Base-by-base conservation (phyloP, 2,797 vertebrate species). In the Microctenopoma stevenorrisi region DNA sequence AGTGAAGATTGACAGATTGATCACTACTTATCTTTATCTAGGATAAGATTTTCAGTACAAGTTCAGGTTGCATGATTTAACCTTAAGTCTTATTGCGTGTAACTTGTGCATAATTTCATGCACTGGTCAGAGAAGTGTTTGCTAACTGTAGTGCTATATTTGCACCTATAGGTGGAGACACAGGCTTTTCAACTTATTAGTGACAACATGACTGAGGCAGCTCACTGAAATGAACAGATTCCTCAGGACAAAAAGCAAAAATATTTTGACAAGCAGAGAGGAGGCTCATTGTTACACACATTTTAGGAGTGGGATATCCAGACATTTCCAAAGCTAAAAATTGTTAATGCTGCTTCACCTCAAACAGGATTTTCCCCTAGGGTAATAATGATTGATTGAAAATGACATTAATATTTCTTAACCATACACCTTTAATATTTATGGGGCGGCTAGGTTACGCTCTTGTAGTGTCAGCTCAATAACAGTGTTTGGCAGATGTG, bases 391-490 rank as follows among this genome's bases (percentile, higher is more conserved):
- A 94, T 91, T 93, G 90, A 94, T 92, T 91, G 85, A 90, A 91
- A 85, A 81, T 94, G 93, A 94, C 93, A 91, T 91, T 94, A 93
- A 93, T 93, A 91, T 94, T 89, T 86, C 89, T 89, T 85, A 89
- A 91, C 85, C 83, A 85, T 88, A 86, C 88, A 93, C 88, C 89
- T 93, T 91, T 90, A 91, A 91, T 90, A 89, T 83, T 89, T 91
- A 72, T 81, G 79, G 80, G 69, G 78, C 16, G 83, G 80, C 83
- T 70, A 80, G 84, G 90, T 88, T 87, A 84, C 75, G 85, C 87
- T 88, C 84, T 84, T 68, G 74, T 82, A 70, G 67, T 87, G 91
- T 89, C 88, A 87, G 82, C 89, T 89, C 88, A 93, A 79, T 91
- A 86, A 91, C 87, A 63, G 84, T 61, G 76, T 92, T 93, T 94